phyloP scores from a whole-genome alignment of 2,113 vertebrate genomes.

The Gobiocypris rarus region DNA sequence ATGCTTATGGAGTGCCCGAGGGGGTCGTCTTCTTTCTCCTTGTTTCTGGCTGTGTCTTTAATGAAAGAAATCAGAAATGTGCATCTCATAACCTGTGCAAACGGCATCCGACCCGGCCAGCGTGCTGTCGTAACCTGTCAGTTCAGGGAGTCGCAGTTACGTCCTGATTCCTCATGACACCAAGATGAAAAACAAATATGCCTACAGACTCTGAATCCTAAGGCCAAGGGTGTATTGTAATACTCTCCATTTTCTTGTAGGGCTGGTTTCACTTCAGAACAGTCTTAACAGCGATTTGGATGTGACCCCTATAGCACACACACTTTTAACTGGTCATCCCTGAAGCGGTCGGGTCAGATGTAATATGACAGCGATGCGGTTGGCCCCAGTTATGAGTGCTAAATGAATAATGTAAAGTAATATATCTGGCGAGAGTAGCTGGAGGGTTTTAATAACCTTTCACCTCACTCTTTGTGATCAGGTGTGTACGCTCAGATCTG shows the following conservation, averaged over 20 bases:
- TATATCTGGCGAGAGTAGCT: conserved; percentile 67
- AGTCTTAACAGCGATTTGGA: conserved; percentile 4
- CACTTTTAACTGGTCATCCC: conserved; percentile 33
- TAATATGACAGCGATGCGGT: conserved; percentile 67
- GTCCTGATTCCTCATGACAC: conserved; percentile 35
- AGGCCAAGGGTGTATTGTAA: conserved; percentile 29
- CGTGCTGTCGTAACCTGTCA: conserved; percentile 44
- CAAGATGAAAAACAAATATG: conserved; percentile 54
- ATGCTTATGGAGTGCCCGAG: conserved; percentile 42
- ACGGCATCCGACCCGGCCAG: conserved; percentile 18
- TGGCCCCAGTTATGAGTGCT: conserved; percentile 68
- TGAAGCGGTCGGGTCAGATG: conserved; percentile 61
- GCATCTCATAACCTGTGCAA: conserved; percentile 43
- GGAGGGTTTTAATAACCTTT: conserved; percentile 54
- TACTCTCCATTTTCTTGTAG: conserved; percentile 6
- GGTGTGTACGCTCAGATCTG: background rate
- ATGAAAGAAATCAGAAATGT: conserved; percentile 58
- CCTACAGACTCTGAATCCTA: conserved; percentile 10
- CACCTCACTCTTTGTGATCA: conserved; percentile 28
- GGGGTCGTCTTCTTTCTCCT: conserved; percentile 50
- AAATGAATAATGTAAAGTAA: conserved; percentile 78
- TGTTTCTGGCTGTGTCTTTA: conserved; percentile 50
- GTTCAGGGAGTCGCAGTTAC: conserved; percentile 18
- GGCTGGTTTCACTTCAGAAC: conserved; percentile 24
- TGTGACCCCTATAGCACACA: background rate